Conservation (phyloP, 2,797 vertebrate genomes). For the Gallirallus australis region DNA sequence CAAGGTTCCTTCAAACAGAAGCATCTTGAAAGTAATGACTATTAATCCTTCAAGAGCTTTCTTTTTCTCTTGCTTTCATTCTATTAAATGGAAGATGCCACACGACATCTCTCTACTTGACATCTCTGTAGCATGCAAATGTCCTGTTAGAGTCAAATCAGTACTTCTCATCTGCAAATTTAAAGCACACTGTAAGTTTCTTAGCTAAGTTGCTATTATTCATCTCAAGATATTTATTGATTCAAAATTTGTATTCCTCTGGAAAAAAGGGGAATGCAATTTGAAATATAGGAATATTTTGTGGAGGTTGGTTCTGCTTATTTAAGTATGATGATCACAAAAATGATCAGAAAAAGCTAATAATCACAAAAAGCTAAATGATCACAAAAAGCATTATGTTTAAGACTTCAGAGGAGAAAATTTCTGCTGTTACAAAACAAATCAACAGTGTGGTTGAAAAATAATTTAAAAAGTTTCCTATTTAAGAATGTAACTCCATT, state of each 20-base stretch:
- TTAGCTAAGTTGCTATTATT: not conserved
- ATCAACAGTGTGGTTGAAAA: not conserved
- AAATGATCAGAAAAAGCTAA: not conserved
- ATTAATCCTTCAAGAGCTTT: slow-evolving; percentile 18
- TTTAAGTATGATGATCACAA: not conserved
- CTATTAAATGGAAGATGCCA: not conserved
- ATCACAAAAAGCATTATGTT: not conserved
- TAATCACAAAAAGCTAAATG: not conserved
- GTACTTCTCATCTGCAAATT: not conserved
- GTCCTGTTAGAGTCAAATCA: not conserved
- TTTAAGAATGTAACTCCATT: not conserved
- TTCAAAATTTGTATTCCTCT: not conserved
- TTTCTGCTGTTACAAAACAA: not conserved
- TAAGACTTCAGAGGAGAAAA: not conserved
- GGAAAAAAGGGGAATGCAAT: not conserved
- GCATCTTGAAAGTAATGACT: slow-evolving; percentile 5
- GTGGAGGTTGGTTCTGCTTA: not conserved
- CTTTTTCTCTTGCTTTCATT: not conserved
- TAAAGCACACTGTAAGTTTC: not conserved
- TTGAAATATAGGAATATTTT: not conserved
- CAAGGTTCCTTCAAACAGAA: slow-evolving; percentile 26
- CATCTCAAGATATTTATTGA: not conserved
- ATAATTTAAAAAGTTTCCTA: not conserved
- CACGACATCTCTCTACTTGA: not conserved
- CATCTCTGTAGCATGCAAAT: not conserved